Conservation (phyloP, 2,113 vertebrate species). For the Psilopsiagon aymara region DNA sequence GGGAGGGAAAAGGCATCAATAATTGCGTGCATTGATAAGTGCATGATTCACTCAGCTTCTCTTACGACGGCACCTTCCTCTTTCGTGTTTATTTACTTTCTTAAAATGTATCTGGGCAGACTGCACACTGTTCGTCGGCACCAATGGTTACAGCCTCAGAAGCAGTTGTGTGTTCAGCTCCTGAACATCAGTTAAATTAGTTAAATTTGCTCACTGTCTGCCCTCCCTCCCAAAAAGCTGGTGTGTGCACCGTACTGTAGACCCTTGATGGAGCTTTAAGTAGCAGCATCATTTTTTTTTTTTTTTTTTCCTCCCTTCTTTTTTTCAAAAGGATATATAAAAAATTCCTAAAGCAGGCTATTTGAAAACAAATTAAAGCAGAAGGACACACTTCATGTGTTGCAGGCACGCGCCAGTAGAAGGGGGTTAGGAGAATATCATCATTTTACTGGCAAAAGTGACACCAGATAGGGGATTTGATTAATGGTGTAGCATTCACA, state of each 20-base stretch:
- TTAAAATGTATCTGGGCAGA: neutral
- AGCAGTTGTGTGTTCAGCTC: neutral
- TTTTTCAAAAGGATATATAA: neutral
- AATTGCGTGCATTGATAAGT: conserved; percentile 22
- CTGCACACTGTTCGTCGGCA: neutral
- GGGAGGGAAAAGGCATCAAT: conserved; percentile 16
- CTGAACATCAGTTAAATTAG: neutral
- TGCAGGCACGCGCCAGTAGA: conserved; percentile 23
- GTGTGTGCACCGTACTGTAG: neutral
- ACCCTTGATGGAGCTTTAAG: conserved; percentile 18
- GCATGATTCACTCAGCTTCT: conserved; percentile 41
- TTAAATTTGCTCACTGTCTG: neutral
- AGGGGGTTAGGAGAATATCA: conserved; percentile 43
- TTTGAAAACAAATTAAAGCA: conserved; percentile 54
- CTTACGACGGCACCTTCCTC: conserved; percentile 41
- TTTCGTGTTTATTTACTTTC: conserved; percentile 42
- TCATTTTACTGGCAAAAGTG: conserved; percentile 66
- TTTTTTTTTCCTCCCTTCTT: too few relatives aligned
- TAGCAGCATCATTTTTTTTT: neutral
- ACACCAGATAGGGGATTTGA: conserved; percentile 69
- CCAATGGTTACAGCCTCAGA: neutral
- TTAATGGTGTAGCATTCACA: conserved; percentile 56
- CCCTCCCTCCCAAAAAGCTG: neutral
- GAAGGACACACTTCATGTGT: conserved; percentile 53
- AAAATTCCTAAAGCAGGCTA: conserved; percentile 55